Base-by-base conservation (phyloP, 35 echinoderm and acorn worm species). In the Holothuria glaberrima region DNA sequence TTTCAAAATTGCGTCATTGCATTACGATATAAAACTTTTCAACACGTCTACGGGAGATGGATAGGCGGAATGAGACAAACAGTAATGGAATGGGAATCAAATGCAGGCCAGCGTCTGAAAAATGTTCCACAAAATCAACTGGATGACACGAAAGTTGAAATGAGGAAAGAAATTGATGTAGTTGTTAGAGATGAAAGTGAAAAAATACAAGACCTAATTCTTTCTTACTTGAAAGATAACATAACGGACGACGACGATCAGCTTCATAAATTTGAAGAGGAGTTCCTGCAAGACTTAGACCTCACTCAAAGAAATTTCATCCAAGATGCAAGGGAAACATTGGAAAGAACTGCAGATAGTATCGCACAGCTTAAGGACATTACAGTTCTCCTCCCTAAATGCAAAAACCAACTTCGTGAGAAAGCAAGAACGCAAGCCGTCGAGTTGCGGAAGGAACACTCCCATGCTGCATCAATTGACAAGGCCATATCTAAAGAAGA, bases 221-320 rank as follows among this genome's bases (percentile, higher is more conserved):
- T 1, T 32, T 52, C 16, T 19, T 86, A 65, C 58, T 36, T 86
- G 13, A 3, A 35, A 0, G 6, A 86, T 0, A 86, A 65, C 31
- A 30, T 86, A 20, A 58, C 60, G 29, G 48, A 86, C 22, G 48
- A 60, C 64, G 82, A 86, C 3, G 60, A 63, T 28, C 82, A 81
- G 54, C 28, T 81, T 14, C 82, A 60, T 29, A 86, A 64, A 64
- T 66, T 63, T 86, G 58, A 86, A 58, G 82, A 36, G 1, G 82
- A 86, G 64, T 86, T 86, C 45, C 9, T 60, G 12, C 56, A 86
- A 33, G 82, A 86, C 30, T 30, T 86, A 10, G 82, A 86, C 6
- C 60, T 86, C 30, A 86, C 60, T 63, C 30, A 56, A 66, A 26
- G 82, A 7, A 66, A 28, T 4, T 41, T 86, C 0, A 86, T 34